Conservation (phyloP, 30 jellyfish, hydroid and myxozoan genomes). For the Hydractinia echinata region DNA sequence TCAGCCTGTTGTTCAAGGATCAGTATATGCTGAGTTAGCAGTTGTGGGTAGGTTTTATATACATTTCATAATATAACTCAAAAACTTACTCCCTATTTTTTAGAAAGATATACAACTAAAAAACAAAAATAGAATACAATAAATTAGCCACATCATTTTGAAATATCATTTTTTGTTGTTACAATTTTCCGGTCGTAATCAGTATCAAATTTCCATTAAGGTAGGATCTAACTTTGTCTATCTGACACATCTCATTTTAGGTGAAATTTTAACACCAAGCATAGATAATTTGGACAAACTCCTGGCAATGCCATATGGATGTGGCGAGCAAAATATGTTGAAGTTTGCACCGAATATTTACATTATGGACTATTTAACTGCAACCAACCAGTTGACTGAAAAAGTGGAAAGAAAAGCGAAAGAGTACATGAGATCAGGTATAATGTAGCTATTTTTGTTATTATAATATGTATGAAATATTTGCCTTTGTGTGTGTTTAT, state of each 20-base stretch:
- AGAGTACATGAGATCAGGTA: constrained; percentile 57
- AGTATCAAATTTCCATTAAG: too few species aligned
- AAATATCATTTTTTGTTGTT: too few species aligned
- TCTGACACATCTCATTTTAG: too few species aligned
- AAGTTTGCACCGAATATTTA: constrained; percentile 80
- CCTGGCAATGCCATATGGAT: constrained; percentile 78
- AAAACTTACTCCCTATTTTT: too few species aligned
- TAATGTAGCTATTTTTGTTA: background rate
- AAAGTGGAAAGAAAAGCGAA: constrained; percentile 47
- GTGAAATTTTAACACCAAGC: constrained; percentile 75
- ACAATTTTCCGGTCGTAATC: too few species aligned
- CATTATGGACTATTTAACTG: constrained; percentile 52
- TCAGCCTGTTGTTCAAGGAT: constrained; percentile 52
- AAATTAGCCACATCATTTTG: too few species aligned
- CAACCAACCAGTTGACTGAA: constrained; percentile 49
- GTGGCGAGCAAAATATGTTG: constrained; percentile 88
- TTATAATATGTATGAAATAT: background rate
- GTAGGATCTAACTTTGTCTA: too few species aligned
- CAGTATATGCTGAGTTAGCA: constrained; percentile 52
- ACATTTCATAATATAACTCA: too few species aligned
- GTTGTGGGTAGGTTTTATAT: constrained; percentile 61
- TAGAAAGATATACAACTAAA: too few species aligned
- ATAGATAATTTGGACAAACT: constrained; percentile 54
- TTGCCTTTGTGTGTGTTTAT: background rate
- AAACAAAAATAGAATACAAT: too few species aligned